phyloP scores from a whole-genome alignment of 2,888 invertebrate genomes.

The Ernsta delagoae region DNA sequence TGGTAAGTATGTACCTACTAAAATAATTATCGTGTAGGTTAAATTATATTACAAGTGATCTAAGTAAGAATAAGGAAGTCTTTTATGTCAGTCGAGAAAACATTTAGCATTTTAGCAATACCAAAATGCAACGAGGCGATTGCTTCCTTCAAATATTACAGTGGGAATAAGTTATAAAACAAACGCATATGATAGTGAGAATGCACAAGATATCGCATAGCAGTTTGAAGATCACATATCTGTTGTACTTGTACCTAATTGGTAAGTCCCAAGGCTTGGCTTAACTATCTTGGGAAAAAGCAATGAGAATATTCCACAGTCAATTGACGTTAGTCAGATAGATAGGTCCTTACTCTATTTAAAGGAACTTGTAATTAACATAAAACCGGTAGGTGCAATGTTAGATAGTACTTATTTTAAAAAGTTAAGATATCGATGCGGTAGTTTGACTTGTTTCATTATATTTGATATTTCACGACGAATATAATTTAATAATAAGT shows the following conservation, averaged over 20 bases:
- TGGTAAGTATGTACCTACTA: background rate
- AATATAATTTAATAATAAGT: too few species aligned
- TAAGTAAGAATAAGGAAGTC: background rate
- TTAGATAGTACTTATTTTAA: too few species aligned
- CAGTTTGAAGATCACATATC: constrained; percentile 24
- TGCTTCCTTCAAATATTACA: constrained; percentile 5
- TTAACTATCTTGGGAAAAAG: constrained; percentile 15
- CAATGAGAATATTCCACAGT: constrained; percentile 22
- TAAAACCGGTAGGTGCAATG: too few species aligned
- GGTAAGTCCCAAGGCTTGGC: constrained; percentile 15
- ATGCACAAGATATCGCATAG: constrained; percentile 9
- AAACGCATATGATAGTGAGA: constrained; percentile 2
- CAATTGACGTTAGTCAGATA: constrained; percentile 3
- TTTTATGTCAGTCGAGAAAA: background rate
- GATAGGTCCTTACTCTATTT: too few species aligned
- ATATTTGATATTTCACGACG: too few species aligned
- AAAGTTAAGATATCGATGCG: too few species aligned
- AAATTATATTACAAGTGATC: too few species aligned
- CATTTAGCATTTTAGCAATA: background rate
- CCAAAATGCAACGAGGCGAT: background rate
- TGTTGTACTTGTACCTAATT: constrained; percentile 19
- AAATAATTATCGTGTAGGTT: background rate
- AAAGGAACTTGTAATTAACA: too few species aligned
- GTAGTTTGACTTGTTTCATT: too few species aligned
- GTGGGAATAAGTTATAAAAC: constrained; percentile 10